phyloP scores from a whole-genome alignment of 2,888 invertebrate species.

The Podotricha telesiphe region DNA sequence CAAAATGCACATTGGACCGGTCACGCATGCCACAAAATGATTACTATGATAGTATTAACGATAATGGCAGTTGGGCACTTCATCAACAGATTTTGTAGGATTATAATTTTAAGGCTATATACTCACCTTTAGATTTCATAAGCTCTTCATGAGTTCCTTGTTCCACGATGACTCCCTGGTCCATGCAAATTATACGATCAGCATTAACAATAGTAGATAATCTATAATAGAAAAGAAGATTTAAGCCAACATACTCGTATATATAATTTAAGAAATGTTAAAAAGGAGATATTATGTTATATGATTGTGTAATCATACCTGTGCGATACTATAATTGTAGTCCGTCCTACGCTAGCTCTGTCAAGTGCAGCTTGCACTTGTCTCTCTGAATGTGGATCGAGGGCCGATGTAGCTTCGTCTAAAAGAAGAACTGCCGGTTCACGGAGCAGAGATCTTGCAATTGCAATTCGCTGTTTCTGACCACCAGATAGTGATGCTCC shows the following conservation, averaged over 20 bases:
- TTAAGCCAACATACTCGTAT: neutral
- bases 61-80: too few species aligned
- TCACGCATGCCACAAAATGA: too few species aligned
- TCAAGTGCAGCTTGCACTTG: conserved; percentile 91
- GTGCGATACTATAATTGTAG: conserved; percentile 89
- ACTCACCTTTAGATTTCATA: conserved; percentile 85
- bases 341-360: conserved; percentile 87
- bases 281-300: neutral
- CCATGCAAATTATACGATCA: conserved; percentile 88
- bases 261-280: neutral
- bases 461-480: conserved; percentile 93
- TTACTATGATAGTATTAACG: too few species aligned
- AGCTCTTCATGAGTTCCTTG: conserved; percentile 90
- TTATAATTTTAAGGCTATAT: too few species aligned
- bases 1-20: too few species aligned
- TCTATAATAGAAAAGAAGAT: conserved; percentile 54
- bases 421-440: conserved; percentile 89
- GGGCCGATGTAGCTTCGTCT: conserved; percentile 93
- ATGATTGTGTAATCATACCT: conserved; percentile 57
- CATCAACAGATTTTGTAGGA: too few species aligned
- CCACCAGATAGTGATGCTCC: conserved; percentile 92
- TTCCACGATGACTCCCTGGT: conserved; percentile 88
- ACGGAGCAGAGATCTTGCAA: conserved; percentile 90
- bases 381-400: conserved; percentile 91
- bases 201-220: conserved; percentile 89